Base-by-base conservation (phyloP, 2,113 vertebrate species). In the Neolamprologus caudopunctatus region DNA sequence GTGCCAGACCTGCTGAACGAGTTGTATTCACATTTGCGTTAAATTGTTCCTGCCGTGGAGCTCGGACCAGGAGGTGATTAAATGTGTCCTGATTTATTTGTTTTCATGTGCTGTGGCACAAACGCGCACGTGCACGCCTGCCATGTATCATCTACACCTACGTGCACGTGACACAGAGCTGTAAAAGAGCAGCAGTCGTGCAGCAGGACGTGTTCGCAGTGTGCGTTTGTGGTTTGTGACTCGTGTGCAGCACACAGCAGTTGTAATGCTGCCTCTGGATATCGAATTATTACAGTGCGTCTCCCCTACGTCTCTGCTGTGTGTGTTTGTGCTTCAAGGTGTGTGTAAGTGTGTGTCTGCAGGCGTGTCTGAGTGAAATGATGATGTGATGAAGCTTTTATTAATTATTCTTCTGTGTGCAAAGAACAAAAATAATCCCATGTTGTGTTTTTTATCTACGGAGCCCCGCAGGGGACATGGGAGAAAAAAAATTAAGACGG, bases 71-170 rank as follows among this genome's bases (percentile, higher is more conserved):
- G 35, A 68, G 40, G 35, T 40, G n/a, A 40, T 26, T 73, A 73
- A 73, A 73, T 0, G 37, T 1, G 37, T 21, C 5, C 37, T 4
- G 13, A 73, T 21, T 45, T 2, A 45, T 24, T 40, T 40, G 1
- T 24, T 45, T 73, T 73, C 13, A 24, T 7, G 66, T 16, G 21
- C 13, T 16, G 37, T 16, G 40, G 37, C 37, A 0, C 37, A 73
- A 45, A 26, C 4, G 1, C 4, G 3, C 66, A 73, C 8, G 0
- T 6, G 35, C 11, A 40, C n/a, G 5, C 63, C 63, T 0, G 63
- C 35, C 19, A 9, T 3, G n/a, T 71, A 3, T 42, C n/a, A 71
- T 16, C 21, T 28, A 5, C 68, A 75, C 40, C 14, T 28, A 7
- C 9, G 9, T 28, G 68, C 24, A 17, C 3, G 24, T 47, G 14